phyloP scores from a whole-genome alignment of 2,888 invertebrate genomes.

The Volucella inflata region DNA sequence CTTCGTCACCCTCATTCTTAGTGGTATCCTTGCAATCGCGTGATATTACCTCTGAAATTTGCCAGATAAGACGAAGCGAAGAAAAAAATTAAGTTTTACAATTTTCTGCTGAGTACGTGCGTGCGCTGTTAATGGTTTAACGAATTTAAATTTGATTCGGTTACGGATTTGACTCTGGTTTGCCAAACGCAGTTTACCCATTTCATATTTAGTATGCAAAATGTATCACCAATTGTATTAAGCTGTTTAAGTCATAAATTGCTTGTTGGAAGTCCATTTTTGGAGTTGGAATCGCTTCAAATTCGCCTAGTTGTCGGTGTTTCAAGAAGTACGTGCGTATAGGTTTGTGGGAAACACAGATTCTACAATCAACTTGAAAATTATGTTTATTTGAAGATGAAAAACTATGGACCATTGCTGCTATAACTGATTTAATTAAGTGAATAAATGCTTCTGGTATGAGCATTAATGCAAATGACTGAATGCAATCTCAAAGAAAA shows the following conservation, averaged over 20 bases:
- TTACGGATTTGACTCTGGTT: conserved; percentile 59
- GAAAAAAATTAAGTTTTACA: conserved; percentile 68
- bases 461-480: too few species aligned
- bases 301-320: conserved; percentile 48
- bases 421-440: too few species aligned
- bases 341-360: too few species aligned
- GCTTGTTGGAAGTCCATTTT: conserved; percentile 66
- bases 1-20: conserved; percentile 11
- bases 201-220: conserved; percentile 73
- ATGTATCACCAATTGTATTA: conserved; percentile 62
- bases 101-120: conserved; percentile 74
- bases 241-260: conserved; percentile 71
- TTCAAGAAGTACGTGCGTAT: not conserved
- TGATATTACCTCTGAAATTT: conserved; percentile 40
- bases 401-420: too few species aligned
- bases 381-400: too few species aligned
- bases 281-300: conserved; percentile 48
- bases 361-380: too few species aligned
- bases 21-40: conserved; percentile 30
- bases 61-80: conserved; percentile 28
- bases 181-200: conserved; percentile 31
- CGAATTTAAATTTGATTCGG: conserved; percentile 62
- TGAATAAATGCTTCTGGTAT: too few species aligned
- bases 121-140: conserved; percentile 71
- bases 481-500: too few species aligned